Evolutionary conservation across 2,113 vertebrate species (phyloP).

Genomic region (Campylomormyrus tamandua): DNA sequence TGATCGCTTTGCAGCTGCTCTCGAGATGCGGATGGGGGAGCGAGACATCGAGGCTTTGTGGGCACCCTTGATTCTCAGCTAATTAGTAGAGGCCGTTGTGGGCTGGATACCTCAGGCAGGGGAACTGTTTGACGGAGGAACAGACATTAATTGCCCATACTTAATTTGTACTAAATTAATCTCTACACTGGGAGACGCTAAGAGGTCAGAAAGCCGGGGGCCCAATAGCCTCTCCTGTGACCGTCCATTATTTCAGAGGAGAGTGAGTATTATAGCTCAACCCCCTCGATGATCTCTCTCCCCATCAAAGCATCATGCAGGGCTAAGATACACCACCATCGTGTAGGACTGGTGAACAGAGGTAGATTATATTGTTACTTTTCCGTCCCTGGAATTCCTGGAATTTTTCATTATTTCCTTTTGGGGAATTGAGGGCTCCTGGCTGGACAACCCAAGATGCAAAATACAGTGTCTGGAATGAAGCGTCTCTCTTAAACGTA

Average conservation of each 20-base stretch:
- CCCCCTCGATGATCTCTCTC: neutral
- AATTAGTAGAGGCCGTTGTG: neutral
- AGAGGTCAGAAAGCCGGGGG: neutral
- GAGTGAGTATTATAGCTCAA: neutral
- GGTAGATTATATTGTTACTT: conserved; percentile 18
- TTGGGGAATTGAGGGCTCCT: neutral
- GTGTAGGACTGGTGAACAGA: neutral
- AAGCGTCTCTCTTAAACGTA: conserved; percentile 7
- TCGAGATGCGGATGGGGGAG: neutral
- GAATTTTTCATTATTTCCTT: conserved; percentile 31
- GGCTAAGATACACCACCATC: conserved; percentile 8
- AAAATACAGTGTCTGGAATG: conserved; percentile 17
- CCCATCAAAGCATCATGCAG: neutral
- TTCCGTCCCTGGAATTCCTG: conserved; percentile 17
- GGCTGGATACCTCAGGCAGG: neutral
- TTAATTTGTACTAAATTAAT: neutral
- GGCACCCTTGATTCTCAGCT: neutral
- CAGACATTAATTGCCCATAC: neutral
- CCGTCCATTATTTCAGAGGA: neutral
- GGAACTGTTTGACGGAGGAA: neutral
- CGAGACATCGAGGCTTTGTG: neutral
- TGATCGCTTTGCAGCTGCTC: neutral
- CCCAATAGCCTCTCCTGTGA: too few relatives aligned
- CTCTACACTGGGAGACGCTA: neutral
- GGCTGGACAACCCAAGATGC: conserved; percentile 3